These are phyloP conservation scores for Leucophenga maculata DNA, from an alignment of 2,888 invertebrate species.

Conservation along the genomic window DNA sequence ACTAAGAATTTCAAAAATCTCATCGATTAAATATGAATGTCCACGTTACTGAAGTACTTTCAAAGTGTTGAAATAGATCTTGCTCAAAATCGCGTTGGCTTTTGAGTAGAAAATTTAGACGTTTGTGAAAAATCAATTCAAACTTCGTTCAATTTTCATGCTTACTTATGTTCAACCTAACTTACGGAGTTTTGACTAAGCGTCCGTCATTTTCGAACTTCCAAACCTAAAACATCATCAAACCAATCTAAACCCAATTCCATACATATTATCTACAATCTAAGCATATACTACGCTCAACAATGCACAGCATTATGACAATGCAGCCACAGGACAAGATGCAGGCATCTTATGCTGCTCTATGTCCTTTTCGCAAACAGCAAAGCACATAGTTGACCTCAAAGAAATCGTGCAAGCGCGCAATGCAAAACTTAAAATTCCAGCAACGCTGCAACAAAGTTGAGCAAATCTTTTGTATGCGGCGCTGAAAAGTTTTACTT, in stretches of 20 bases:
- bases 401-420: constrained; percentile 35
- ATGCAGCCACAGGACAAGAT: constrained; percentile 31
- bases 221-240: too few relatives aligned
- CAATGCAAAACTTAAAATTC: constrained; percentile 35
- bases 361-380: background rate
- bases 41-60: too few relatives aligned
- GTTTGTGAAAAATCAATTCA: too few relatives aligned
- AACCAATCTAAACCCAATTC: background rate
- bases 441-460: constrained; percentile 52
- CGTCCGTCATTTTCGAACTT: too few relatives aligned
- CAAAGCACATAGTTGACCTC: background rate
- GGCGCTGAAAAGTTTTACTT: background rate
- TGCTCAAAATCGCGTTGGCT: too few relatives aligned
- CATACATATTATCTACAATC: background rate
- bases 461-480: constrained; percentile 31
- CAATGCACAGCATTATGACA: constrained; percentile 57
- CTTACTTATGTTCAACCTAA: too few relatives aligned
- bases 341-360: background rate
- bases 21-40: too few relatives aligned
- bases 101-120: too few relatives aligned
- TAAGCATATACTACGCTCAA: constrained; percentile 40
- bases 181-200: too few relatives aligned
- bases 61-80: too few relatives aligned
- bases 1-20: too few relatives aligned
- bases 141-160: too few relatives aligned